Conservation (phyloP, 2,888 invertebrate species). For the Cataglyphis livida region DNA sequence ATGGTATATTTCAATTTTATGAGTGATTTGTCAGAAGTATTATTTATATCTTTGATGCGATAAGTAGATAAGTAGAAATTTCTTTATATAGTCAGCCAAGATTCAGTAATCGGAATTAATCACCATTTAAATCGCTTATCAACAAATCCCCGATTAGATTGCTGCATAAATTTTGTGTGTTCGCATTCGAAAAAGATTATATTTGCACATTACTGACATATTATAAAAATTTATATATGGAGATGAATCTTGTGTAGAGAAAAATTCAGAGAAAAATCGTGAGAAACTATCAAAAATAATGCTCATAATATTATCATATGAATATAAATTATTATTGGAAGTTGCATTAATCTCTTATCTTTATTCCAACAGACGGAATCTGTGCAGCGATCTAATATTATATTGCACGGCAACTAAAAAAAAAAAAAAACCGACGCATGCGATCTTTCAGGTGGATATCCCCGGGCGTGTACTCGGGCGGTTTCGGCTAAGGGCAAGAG, state of each 20-base stretch:
- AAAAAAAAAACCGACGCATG: background rate
- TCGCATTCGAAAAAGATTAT: background rate
- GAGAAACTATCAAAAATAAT: background rate
- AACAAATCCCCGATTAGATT: background rate
- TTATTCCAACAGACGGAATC: background rate
- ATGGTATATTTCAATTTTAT: constrained; percentile 31
- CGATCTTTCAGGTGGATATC: constrained; percentile 62
- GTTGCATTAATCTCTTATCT: background rate
- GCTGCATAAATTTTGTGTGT: background rate
- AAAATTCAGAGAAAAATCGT: background rate
- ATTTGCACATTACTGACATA: background rate
- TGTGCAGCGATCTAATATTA: background rate
- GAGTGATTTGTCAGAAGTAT: constrained; percentile 23
- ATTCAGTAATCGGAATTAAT: background rate
- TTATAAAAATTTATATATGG: background rate
- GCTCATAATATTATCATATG: background rate
- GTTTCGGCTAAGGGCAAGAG: constrained; percentile 57
- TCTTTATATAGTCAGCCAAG: background rate
- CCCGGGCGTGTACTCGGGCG: constrained; percentile 47
- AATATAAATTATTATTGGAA: background rate
- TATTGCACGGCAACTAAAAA: background rate
- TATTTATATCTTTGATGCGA: background rate
- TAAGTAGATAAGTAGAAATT: constrained; percentile 23
- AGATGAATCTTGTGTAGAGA: background rate
- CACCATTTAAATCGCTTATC: background rate